phyloP scores from a whole-genome alignment of 1,140 invertebrate genomes.

The Bradysia coprophila region DNA sequence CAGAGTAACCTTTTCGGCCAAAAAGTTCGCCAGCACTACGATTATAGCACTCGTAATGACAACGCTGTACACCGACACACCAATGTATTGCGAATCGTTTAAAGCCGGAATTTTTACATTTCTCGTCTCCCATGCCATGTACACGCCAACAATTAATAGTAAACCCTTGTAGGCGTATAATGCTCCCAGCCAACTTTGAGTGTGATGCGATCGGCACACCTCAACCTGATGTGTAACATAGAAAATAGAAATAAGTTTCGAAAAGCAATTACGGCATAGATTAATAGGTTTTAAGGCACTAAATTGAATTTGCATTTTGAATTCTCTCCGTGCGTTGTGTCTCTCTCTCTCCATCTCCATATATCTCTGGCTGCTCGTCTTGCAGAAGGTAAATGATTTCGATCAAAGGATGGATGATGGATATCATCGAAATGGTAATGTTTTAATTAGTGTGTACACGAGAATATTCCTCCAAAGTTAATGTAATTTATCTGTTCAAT shows the following conservation, averaged over 20 bases:
- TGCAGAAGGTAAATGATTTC: no score
- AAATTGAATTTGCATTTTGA: no score
- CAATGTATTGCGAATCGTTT: slow-evolving; percentile 95
- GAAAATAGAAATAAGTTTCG: slow-evolving; percentile 9
- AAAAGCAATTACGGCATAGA: no score
- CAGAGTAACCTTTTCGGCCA: slow-evolving; percentile 65
- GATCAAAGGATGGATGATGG: no score
- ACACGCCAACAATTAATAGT: slow-evolving; percentile 73
- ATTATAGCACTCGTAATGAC: slow-evolving; percentile 74
- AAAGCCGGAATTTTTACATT: slow-evolving; percentile 92
- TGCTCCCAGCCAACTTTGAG: slow-evolving; percentile 67
- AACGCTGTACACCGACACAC: slow-evolving; percentile 80
- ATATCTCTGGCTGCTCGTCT: no score
- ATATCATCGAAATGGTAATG: no score
- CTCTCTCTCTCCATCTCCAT: no score
- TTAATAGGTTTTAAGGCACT: no score
- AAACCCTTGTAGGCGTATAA: slow-evolving; percentile 82
- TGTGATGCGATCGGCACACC: slow-evolving; percentile 69
- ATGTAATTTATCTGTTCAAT: no score
- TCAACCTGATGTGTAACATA: slow-evolving; percentile 51
- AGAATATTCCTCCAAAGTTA: no score
- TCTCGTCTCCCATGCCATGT: slow-evolving; percentile 96
- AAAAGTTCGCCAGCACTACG: slow-evolving; percentile 65
- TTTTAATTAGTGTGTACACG: no score
- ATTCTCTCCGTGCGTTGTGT: no score